These are phyloP conservation scores for Progne subis DNA, from an alignment of 2,113 vertebrate genomes.

Conservation along the genomic window DNA sequence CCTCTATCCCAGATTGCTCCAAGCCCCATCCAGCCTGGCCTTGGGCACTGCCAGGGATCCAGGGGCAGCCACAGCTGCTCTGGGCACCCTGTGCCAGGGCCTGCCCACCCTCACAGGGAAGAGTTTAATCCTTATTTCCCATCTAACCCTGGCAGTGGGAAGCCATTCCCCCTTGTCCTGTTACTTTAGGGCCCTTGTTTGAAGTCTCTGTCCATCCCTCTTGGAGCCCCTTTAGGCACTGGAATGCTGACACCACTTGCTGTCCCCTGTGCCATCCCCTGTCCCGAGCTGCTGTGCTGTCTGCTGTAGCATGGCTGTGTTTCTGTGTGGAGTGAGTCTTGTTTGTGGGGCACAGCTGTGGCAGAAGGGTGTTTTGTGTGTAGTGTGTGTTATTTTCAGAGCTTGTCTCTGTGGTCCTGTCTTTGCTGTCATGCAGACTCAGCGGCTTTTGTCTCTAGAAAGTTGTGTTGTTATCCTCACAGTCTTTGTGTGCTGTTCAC, in stretches of 20 bases:
- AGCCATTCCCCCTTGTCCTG: neutral
- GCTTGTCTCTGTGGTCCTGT: neutral
- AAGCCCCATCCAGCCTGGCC: fast-evolving
- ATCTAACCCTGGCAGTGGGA: neutral
- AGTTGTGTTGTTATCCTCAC: fast-evolving
- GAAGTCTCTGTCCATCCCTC: neutral
- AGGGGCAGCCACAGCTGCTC: neutral
- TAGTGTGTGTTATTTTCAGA: neutral
- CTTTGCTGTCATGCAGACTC: neutral
- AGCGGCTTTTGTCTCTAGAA: neutral
- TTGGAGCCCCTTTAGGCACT: neutral
- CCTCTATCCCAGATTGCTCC: neutral
- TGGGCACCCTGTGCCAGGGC: neutral
- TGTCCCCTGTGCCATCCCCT: neutral
- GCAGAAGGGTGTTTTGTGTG: neutral
- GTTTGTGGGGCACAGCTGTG: neutral
- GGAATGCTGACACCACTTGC: neutral
- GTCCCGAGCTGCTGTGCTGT: neutral
- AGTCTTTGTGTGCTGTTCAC: fast-evolving
- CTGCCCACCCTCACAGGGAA: fast-evolving
- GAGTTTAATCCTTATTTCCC: neutral
- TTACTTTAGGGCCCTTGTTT: neutral
- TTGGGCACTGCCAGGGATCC: neutral
- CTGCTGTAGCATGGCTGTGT: neutral
- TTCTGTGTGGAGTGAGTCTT: neutral